Evolutionary conservation across 2,888 invertebrate genomes (phyloP).

Genomic region (Hypsopygia costalis): DNA sequence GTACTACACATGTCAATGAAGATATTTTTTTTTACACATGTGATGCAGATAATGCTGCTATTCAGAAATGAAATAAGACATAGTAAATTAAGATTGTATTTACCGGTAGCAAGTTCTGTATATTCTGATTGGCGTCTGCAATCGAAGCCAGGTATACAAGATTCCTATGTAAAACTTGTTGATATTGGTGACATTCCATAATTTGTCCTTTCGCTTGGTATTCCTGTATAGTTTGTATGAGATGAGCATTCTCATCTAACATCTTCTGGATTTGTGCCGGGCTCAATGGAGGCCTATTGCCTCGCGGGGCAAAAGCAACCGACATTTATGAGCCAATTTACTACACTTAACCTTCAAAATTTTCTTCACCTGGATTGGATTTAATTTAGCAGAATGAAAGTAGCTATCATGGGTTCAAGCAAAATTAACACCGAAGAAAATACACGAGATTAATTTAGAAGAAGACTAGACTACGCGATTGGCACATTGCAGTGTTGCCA

Average conservation of each 20-base stretch:
- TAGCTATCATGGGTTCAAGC: too few relatives aligned
- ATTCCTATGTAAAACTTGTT: conserved; percentile 96
- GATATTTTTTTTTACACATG: too few relatives aligned
- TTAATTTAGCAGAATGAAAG: too few relatives aligned
- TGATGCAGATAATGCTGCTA: too few relatives aligned
- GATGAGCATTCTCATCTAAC: conserved; percentile 97
- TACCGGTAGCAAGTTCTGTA: conserved; percentile 94
- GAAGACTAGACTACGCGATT: too few relatives aligned
- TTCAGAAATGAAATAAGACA: too few relatives aligned
- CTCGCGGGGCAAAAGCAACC: conserved; percentile 86
- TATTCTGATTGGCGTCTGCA: conserved; percentile 97
- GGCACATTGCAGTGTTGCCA: too few relatives aligned
- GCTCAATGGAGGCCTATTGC: conserved; percentile 87
- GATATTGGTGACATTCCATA: conserved; percentile 96
- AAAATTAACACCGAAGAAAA: too few relatives aligned
- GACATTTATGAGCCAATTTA: conserved; percentile 75
- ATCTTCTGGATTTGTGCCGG: conserved; percentile 96
- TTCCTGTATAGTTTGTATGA: conserved; percentile 98
- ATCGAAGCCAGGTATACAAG: conserved; percentile 97
- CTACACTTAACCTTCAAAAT: background rate
- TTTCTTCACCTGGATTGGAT: too few relatives aligned
- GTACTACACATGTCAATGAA: too few relatives aligned
- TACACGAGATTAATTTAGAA: too few relatives aligned
- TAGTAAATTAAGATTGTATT: too few relatives aligned
- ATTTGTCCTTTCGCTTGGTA: conserved; percentile 97